Percentiles rank a stretch among this genome's conserved stretches.
Conservation (phyloP, 2,797 vertebrate genomes). For the Varecia variegata region DNA sequence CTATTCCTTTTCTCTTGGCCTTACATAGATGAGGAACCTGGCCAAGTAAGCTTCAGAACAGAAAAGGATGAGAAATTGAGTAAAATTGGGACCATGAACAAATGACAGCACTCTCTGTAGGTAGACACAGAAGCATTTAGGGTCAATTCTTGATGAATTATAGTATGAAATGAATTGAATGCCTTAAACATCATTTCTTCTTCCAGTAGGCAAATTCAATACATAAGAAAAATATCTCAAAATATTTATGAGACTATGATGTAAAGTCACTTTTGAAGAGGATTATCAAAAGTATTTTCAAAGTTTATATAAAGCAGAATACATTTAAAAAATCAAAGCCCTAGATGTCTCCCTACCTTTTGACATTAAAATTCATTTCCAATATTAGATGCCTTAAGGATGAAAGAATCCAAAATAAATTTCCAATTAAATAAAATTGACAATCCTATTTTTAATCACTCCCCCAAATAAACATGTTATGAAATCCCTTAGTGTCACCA, state of each 20-base stretch:
- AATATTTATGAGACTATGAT: slow-evolving; percentile 7
- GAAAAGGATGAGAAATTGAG: neutral
- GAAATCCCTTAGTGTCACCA: slow-evolving; percentile 1
- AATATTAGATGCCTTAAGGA: neutral
- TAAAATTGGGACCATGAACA: neutral
- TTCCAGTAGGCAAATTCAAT: neutral
- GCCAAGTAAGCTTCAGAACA: neutral
- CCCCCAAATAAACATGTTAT: slow-evolving; percentile 14
- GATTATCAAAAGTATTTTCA: neutral
- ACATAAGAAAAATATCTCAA: neutral
- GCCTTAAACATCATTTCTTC: neutral
- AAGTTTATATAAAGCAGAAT: slow-evolving; percentile 10
- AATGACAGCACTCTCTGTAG: neutral
- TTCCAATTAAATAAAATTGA: slow-evolving; percentile 39
- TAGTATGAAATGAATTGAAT: neutral
- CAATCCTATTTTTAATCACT: slow-evolving; percentile 37
- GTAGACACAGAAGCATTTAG: neutral
- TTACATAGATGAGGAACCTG: neutral
- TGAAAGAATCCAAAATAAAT: slow-evolving; percentile 48
- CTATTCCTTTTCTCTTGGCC: neutral
- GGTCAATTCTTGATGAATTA: neutral
- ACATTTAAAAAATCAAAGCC: neutral
- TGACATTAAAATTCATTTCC: slow-evolving; percentile 28
- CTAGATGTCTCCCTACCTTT: neutral
- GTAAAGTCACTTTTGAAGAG: neutral